Conservation (phyloP, 2,888 invertebrate species). For the Aspidapion aeneum region DNA sequence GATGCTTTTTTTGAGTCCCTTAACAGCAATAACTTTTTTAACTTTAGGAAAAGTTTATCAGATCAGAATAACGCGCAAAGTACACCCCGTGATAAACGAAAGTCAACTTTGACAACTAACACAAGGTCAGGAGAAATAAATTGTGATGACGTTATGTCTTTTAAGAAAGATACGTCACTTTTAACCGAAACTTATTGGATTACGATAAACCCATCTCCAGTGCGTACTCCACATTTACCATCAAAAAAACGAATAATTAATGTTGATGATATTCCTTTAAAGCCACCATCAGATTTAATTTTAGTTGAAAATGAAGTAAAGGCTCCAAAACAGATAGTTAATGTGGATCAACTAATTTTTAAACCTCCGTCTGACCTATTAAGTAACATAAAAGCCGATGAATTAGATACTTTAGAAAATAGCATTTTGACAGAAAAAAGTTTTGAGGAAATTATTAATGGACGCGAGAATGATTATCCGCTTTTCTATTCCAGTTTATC, state of each 20-base stretch:
- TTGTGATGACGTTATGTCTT: slow-evolving; percentile 29
- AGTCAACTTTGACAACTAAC: background rate
- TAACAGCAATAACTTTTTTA: slow-evolving; percentile 19
- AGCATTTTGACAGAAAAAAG: background rate
- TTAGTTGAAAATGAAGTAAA: background rate
- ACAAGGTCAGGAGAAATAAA: background rate
- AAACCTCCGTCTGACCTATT: background rate
- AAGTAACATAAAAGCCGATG: background rate
- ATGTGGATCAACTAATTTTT: background rate
- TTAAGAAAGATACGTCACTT: slow-evolving; percentile 35
- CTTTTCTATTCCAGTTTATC: background rate
- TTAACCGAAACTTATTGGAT: slow-evolving; percentile 44
- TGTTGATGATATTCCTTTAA: slow-evolving; percentile 43
- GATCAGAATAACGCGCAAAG: slow-evolving; percentile 26
- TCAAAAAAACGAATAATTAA: slow-evolving; percentile 29
- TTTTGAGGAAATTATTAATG: background rate
- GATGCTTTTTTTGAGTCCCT: slow-evolving; percentile 38
- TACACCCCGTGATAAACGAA: slow-evolving; percentile 24
- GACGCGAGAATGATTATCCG: background rate
- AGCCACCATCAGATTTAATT: slow-evolving; percentile 36
- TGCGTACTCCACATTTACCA: slow-evolving; percentile 6
- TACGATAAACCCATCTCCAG: slow-evolving; percentile 34
- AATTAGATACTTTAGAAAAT: background rate
- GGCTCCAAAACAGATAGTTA: background rate
- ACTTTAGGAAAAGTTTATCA: slow-evolving; percentile 23